These are phyloP conservation scores for Tapirus terrestris DNA, from an alignment of 2,113 vertebrate genomes.

Conservation along the genomic window DNA sequence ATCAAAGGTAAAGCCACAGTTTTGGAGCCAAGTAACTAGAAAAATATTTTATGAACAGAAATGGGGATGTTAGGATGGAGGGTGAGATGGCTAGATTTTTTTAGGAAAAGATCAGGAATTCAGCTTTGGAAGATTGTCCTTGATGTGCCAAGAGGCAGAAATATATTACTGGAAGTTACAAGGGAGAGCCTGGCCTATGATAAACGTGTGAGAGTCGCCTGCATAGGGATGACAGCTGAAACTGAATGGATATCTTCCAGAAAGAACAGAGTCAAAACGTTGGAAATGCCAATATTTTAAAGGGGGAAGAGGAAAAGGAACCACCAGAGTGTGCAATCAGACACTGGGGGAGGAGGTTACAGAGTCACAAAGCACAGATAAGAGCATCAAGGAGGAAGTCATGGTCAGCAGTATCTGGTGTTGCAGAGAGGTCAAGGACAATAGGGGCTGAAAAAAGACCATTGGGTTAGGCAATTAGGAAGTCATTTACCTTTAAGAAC, in stretches of 20 bases:
- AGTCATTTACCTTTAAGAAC: conserved; percentile 46
- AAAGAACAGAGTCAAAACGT: neutral
- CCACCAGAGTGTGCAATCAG: neutral
- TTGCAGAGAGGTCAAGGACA: conserved; percentile 4
- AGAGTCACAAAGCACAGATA: conserved; percentile 33
- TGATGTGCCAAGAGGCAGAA: neutral
- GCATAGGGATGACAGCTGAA: neutral
- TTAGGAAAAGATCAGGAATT: neutral
- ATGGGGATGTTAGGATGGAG: neutral
- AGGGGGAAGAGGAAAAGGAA: conserved; percentile 45
- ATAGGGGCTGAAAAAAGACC: neutral
- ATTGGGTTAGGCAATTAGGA: conserved; percentile 53
- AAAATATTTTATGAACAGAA: neutral
- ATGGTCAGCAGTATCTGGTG: conserved; percentile 19
- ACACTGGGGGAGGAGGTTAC: neutral
- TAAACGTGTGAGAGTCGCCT: neutral
- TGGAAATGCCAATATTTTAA: neutral
- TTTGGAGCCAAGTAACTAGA: conserved; percentile 14
- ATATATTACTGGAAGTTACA: neutral
- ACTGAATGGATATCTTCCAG: neutral
- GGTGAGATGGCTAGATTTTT: neutral
- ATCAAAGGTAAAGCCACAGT: neutral
- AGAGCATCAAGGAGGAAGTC: conserved; percentile 39
- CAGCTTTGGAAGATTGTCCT: neutral
- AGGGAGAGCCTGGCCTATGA: neutral